Conservation (phyloP, 92 coral and sea anemone species). For the Pocillopora meandrina region DNA sequence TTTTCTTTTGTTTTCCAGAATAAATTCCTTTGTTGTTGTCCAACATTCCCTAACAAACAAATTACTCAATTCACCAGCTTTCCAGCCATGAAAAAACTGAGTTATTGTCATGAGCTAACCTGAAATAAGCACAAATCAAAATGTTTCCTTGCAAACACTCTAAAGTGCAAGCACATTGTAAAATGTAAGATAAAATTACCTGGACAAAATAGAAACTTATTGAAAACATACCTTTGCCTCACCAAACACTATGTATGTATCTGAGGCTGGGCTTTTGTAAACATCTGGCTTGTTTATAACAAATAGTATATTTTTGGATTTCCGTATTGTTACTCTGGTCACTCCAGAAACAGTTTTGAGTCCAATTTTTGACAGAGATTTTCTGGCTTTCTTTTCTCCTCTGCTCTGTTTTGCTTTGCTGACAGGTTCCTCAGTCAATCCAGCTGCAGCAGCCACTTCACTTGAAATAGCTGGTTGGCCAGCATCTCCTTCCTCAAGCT, state of each 20-base stretch:
- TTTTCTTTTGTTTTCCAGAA: too few relatives aligned
- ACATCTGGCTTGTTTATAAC: conserved; percentile 95
- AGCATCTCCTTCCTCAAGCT: conserved; percentile 83
- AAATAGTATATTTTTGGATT: conserved; percentile 96
- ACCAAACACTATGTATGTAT: conserved; percentile 93
- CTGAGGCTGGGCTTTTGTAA: conserved; percentile 88
- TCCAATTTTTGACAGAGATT: conserved; percentile 88
- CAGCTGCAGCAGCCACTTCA: conserved; percentile 97
- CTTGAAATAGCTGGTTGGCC: conserved; percentile 67
- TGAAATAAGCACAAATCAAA: background rate
- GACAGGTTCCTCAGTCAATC: conserved; percentile 83
- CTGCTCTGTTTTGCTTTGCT: conserved; percentile 96
- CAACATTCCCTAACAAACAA: too few relatives aligned
- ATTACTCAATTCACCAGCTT: too few relatives aligned
- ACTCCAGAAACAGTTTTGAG: conserved; percentile 86
- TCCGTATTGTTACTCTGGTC: conserved; percentile 87
- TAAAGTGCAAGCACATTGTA: background rate
- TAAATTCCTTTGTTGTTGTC: too few relatives aligned
- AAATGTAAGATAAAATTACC: conserved; percentile 5
- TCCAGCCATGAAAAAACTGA: too few relatives aligned
- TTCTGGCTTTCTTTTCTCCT: conserved; percentile 96
- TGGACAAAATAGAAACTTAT: background rate
- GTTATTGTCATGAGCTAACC: too few relatives aligned
- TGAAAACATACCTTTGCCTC: conserved; percentile 87
- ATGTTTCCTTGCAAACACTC: background rate